Evolutionary conservation across 2,113 vertebrate genomes (phyloP), one percentile per base, ranked within the genome.

Genomic region (Phycodurus eques): DNA sequence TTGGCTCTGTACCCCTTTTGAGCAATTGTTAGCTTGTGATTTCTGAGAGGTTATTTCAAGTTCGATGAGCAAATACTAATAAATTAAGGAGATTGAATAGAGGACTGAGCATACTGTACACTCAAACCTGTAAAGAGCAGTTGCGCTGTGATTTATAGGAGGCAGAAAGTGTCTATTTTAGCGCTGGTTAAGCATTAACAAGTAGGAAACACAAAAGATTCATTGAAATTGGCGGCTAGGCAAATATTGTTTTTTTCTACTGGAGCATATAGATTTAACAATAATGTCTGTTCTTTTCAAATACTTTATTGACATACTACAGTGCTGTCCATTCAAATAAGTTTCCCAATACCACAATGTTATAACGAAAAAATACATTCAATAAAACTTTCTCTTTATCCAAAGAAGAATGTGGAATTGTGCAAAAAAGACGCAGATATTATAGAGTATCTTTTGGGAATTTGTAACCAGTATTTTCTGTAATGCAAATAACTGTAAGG

Each of bases 121-220:
- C 60, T 56, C 67, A 71, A 64, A 73, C 69, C 57, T 51, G 35
- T 11, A 33, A 67, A 72, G 61, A 68, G 53, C 53, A 47, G 54
- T 39, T 44, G 64, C 15, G 53, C 31, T 70, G 65, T 82, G 80
- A 85, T 85, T 79, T 71, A 85, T 86, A 64, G 68, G 53, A 72
- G 71, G 72, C 67, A 78, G 70, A 81, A 84, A 78, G 71, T 74
- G 51, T 76, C 73, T 84, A 10, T 82, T 82, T 86, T 80, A 67
- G 64, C 8, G 20, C 51, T 51, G 77, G 83, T 89, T 90, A 88
- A 81, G 76, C 68, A 87, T 90, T 85, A 85, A 85, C 79, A 3
- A 17, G 35, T 68, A 39, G 75, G 47, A 68, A 65, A 65, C 2
- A 10, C 82, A 89, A 90, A 88, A 73, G 69, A 81, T 78, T 53